Conservation (phyloP, 2,113 vertebrate species). For the Corynorhinus townsendii region DNA sequence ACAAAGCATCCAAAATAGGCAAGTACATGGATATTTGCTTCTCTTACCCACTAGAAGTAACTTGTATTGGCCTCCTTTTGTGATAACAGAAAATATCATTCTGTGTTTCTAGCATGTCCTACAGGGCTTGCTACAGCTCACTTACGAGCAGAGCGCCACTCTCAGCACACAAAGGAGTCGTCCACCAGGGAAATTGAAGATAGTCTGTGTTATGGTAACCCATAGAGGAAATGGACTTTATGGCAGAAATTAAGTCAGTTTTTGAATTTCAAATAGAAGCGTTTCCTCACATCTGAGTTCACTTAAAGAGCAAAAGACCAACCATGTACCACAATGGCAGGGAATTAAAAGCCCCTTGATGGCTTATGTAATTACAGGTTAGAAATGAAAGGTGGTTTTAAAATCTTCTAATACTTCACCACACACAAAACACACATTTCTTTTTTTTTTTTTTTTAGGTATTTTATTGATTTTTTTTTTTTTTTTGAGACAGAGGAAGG, state of each 20-base stretch:
- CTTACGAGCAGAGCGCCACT: rapidly evolving
- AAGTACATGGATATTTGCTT: neutral
- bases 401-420: neutral
- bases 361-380: neutral
- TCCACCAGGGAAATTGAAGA: neutral
- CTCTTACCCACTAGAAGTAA: neutral
- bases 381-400: constrained; percentile 8
- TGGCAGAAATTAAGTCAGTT: constrained; percentile 11
- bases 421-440: neutral
- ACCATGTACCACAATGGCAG: neutral
- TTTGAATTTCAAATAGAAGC: constrained; percentile 41
- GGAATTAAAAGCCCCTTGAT: constrained; percentile 11
- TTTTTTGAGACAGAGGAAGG: no score
- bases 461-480: no score
- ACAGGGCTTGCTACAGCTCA: neutral
- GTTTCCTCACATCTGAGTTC: constrained; percentile 31
- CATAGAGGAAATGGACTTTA: neutral
- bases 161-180: no score
- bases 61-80: neutral
- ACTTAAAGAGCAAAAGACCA: constrained; percentile 13
- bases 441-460: no score
- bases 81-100: neutral
- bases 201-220: neutral
- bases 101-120: neutral
- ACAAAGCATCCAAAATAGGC: neutral